phyloP scores from a whole-genome alignment of 1,140 invertebrate genomes.

The Anastrepha ludens region DNA sequence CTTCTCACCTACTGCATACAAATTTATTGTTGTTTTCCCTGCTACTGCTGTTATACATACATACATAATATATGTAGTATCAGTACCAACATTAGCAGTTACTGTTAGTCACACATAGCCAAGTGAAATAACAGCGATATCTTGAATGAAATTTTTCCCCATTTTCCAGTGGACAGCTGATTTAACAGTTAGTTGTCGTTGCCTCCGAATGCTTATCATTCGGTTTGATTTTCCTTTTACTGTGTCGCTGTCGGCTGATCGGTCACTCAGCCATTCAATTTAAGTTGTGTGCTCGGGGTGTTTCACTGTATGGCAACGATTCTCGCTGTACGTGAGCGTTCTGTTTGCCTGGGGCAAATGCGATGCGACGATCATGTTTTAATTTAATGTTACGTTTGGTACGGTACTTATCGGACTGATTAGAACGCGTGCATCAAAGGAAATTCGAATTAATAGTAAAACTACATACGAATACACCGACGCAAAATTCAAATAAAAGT shows the following conservation, averaged over 20 bases:
- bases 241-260: background rate
- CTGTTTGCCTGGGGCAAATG: background rate
- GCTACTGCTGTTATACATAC: background rate
- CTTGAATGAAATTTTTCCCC: background rate
- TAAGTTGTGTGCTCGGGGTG: background rate
- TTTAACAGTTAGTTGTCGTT: constrained; percentile 1
- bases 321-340: constrained; percentile 21
- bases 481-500: background rate
- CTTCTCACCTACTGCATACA: background rate
- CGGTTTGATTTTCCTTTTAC: background rate
- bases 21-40: background rate
- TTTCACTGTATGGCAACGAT: background rate
- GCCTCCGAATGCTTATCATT: constrained; percentile 9
- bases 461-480: constrained; percentile 4
- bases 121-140: background rate
- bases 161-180: constrained; percentile 28
- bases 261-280: background rate
- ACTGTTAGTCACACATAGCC: too few species aligned
- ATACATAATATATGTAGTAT: constrained; percentile 8
- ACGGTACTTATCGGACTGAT: constrained; percentile 45
- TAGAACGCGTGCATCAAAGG: background rate
- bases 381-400: constrained; percentile 22
- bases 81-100: background rate
- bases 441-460: constrained; percentile 5
- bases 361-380: constrained; percentile 15